Evolutionary conservation across 2,113 vertebrate species (phyloP).

Genomic region (Ptyas mucosa): DNA sequence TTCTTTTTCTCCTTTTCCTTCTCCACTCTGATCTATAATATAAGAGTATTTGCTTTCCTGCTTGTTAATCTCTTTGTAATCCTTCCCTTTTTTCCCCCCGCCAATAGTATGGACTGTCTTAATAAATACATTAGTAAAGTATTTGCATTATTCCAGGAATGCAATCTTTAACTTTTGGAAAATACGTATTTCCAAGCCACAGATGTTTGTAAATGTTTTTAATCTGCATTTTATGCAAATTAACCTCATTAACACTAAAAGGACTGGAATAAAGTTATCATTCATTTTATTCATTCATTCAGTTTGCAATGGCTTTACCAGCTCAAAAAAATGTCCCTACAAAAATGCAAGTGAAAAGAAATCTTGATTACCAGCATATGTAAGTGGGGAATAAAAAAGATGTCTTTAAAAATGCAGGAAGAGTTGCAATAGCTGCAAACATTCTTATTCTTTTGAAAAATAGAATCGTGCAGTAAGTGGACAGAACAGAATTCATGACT

Average conservation of each 20-base stretch:
- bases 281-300: not conserved
- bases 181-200: not conserved
- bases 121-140: not conserved
- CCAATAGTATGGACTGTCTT: not conserved
- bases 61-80: not conserved
- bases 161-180: not conserved
- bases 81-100: not conserved
- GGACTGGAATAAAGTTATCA: not conserved
- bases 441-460: not conserved
- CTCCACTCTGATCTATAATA: not conserved
- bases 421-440: not conserved
- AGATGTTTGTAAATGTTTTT: not conserved
- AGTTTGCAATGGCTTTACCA: not conserved
- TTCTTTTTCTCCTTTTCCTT: not conserved
- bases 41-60: not conserved
- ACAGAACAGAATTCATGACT: not conserved
- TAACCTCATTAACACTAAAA: not conserved
- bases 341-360: not conserved
- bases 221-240: not conserved
- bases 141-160: not conserved
- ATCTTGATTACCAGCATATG: not conserved
- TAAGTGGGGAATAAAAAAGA: not conserved
- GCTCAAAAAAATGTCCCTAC: not conserved
- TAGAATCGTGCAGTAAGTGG: not conserved
- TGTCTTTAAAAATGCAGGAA: not conserved